Conservation (phyloP, 2,113 vertebrate genomes). For the Tupaia tana region DNA sequence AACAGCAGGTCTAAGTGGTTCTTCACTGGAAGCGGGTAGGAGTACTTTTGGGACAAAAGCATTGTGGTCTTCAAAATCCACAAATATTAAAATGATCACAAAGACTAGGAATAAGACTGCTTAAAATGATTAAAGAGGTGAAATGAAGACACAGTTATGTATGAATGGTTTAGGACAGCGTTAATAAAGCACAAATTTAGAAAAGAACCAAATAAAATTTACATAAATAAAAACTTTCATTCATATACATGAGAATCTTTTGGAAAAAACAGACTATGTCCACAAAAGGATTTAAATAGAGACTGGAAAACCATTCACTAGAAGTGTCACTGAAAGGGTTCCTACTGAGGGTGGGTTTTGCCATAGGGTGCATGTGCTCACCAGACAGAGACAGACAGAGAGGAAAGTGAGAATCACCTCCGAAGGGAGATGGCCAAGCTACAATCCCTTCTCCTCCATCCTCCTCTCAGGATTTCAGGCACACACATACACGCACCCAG, state of each 20-base stretch:
- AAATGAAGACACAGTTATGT: neutral
- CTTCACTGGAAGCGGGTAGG: neutral
- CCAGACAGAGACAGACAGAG: no score
- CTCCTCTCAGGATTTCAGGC: no score
- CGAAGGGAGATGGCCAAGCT: no score
- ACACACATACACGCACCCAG: no score
- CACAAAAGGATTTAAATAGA: neutral
- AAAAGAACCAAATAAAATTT: conserved; percentile 18
- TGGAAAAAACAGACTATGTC: neutral
- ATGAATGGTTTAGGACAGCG: neutral
- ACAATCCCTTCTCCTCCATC: no score
- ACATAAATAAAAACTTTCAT: conserved; percentile 47
- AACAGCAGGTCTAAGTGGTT: neutral
- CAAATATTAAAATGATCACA: conserved; percentile 7
- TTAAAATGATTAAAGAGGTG: conserved; percentile 34
- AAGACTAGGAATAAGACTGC: conserved; percentile 4
- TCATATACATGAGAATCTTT: neutral
- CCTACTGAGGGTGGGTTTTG: neutral
- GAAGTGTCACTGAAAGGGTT: neutral
- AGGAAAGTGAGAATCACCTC: no score
- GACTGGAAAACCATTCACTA: neutral
- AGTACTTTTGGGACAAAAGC: neutral
- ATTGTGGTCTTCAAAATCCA: conserved; percentile 22
- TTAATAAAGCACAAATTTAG: conserved; percentile 17
- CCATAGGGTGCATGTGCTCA: no score